A percentile compares a stretch with the other conserved stretches of the same genome.
Conservation (phyloP, 2,113 vertebrate genomes). For the Amia ocellicauda region DNA sequence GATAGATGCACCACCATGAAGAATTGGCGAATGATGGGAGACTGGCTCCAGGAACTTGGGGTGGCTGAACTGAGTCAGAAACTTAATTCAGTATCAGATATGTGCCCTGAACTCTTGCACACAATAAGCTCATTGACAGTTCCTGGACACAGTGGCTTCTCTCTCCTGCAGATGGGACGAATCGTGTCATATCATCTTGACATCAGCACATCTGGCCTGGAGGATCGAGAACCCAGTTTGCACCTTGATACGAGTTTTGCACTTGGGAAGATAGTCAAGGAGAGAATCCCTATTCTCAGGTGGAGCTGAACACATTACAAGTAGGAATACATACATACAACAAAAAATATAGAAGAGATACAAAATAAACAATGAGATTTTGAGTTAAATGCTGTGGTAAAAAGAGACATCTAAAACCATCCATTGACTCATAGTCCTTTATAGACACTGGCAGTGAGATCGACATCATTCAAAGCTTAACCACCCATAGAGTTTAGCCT, state of each 20-base stretch:
- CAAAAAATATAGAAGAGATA: too few relatives aligned
- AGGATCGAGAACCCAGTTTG: constrained; percentile 14
- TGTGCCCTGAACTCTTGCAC: not conserved
- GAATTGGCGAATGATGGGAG: constrained; percentile 14
- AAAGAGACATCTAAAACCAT: too few relatives aligned
- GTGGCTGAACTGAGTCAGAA: too few relatives aligned
- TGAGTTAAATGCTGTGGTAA: too few relatives aligned
- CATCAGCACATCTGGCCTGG: constrained; percentile 23
- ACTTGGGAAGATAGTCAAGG: constrained; percentile 26
- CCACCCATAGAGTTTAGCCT: too few relatives aligned
- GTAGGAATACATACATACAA: constrained; percentile 17
- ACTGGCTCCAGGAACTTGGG: too few relatives aligned
- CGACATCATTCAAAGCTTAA: too few relatives aligned
- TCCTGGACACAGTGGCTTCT: constrained; percentile 16
- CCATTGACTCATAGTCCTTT: too few relatives aligned
- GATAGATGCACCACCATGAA: too few relatives aligned
- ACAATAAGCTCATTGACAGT: constrained; percentile 30
- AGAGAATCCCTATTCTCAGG: constrained; percentile 38
- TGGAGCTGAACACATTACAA: constrained; percentile 20
- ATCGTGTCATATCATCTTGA: constrained; percentile 28
- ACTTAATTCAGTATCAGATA: too few relatives aligned
- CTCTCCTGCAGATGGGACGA: constrained; percentile 29
- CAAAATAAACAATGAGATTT: too few relatives aligned
- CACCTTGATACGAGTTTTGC: constrained; percentile 28
- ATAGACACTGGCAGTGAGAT: too few relatives aligned